Base-by-base conservation (phyloP, 2,113 vertebrate species). In the Tichodroma muraria region DNA sequence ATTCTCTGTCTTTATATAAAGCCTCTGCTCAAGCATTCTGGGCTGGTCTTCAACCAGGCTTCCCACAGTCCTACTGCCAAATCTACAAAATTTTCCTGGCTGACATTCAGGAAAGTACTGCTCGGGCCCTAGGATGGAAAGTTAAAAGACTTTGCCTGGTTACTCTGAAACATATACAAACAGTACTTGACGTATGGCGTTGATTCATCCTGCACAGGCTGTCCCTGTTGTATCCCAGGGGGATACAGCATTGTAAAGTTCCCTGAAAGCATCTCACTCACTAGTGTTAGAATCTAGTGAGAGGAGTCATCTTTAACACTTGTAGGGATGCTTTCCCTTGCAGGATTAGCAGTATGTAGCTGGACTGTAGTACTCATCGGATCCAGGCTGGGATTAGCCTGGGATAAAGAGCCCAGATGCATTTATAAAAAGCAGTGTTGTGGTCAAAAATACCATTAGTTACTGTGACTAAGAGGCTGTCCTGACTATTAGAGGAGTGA, bases 21-120 rank as follows among this genome's bases (percentile, higher is more conserved):
- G 97, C 93, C 97, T 95, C 92, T 92, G 95, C 96, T 97, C 94
- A 96, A 95, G 97, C 95, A 94, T 97, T 95, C 96, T 87, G 97
- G 96, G 97, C 97, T 97, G 96, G 94, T 97, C 97, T 96, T 98
- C 90, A 98, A 96, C 96, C 96, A 98, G 98, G 96, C 98, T 98
- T 99, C 98, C 98, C 99, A 99, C 98, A 98, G 97, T 98, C 97
- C 95, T 96, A 93, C 97, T 98, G 98, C 98, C 98, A 98, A 98
- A 98, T 97, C 97, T 97, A 97, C 98, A 97, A 98, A 98, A 95
- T 98, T 98, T 99, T 99, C 99, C 99, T 99, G 99, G 99, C 99
- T 96, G 94, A 71, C 80, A 89, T 99, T 99, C 99, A 99, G 99
- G 99, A 99, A 99, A 99, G 98, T 98, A 98, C 98, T 98, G 98